Percentiles rank a stretch among this genome's conserved stretches.
phyloP scores from a whole-genome alignment of 2,888 invertebrate genomes.

The Stictocephala bisonia region DNA sequence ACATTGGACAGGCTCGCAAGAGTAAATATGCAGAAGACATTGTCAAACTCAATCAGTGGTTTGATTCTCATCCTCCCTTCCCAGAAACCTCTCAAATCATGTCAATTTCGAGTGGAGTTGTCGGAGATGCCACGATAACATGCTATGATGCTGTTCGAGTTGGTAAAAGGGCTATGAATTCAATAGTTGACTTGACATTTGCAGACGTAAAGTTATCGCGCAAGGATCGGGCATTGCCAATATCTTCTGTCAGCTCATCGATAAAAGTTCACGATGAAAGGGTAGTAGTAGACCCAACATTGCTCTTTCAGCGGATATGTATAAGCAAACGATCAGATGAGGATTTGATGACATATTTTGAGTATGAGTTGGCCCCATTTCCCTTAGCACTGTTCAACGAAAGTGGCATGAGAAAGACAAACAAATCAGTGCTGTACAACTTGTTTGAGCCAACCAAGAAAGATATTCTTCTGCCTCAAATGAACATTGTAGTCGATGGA shows the following conservation, averaged over 20 bases:
- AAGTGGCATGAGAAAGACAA: conserved; percentile 54
- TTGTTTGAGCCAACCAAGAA: no score
- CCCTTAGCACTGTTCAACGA: conserved; percentile 53
- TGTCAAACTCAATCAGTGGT: conserved; percentile 54
- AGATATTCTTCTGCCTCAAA: no score
- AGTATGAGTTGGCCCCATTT: conserved; percentile 55
- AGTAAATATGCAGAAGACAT: conserved; percentile 53
- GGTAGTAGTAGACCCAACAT: no score
- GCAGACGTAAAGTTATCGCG: neutral
- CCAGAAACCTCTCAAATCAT: conserved; percentile 36
- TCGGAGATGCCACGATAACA: conserved; percentile 54
- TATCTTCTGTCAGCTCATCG: conserved; percentile 35
- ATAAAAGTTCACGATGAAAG: conserved; percentile 47
- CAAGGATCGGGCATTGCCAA: neutral
- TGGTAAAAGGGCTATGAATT: conserved; percentile 54
- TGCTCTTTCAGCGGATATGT: conserved; percentile 57
- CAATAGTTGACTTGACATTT: conserved; percentile 44
- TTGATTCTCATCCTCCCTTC: conserved; percentile 56
- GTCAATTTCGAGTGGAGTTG: conserved; percentile 31
- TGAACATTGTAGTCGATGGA: no score
- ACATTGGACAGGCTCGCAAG: conserved; percentile 52
- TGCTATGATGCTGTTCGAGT: conserved; percentile 60
- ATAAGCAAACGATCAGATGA: conserved; percentile 48
- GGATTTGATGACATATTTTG: conserved; percentile 50
- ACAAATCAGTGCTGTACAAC: conserved; percentile 44